Evolutionary conservation across 2,113 vertebrate genomes (phyloP).

Genomic region (Pygoscelis adeliae): DNA sequence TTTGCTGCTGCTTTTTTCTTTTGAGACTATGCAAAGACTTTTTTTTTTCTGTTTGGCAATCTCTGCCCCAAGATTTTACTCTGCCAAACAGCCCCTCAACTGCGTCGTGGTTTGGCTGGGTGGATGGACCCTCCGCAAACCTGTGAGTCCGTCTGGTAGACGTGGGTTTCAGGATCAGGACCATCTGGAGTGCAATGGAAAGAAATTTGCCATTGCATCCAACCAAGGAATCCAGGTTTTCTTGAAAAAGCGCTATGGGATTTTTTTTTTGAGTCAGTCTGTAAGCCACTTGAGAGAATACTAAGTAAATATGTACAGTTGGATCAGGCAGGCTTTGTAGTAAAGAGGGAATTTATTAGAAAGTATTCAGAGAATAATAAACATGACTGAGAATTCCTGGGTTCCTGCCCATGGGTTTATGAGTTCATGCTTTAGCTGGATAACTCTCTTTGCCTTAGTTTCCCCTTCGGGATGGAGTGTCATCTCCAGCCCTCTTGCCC

Average conservation of each 20-base stretch:
- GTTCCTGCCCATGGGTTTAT: neutral
- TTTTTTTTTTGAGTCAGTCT: neutral
- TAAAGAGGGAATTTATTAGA: slow-evolving; percentile 57
- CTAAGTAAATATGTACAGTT: slow-evolving; percentile 34
- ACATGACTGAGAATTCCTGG: slow-evolving; percentile 34
- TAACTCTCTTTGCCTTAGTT: neutral
- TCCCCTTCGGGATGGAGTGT: neutral
- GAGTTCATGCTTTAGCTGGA: neutral
- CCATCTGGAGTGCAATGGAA: neutral
- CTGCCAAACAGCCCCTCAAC: neutral
- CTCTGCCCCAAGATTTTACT: neutral
- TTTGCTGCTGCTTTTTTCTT: neutral
- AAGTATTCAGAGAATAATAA: slow-evolving; percentile 56
- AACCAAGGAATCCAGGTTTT: neutral
- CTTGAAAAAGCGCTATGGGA: neutral
- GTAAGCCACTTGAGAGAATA: slow-evolving; percentile 11
- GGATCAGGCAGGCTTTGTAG: slow-evolving; percentile 43
- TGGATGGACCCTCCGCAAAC: neutral
- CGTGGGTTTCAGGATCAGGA: neutral
- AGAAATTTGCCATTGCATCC: neutral
- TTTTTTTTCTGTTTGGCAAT: neutral
- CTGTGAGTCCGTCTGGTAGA: neutral
- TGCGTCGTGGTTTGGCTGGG: neutral
- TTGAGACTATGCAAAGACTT: neutral
- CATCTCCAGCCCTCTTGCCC: neutral